Conservation (phyloP, 1,140 invertebrate genomes). For the Marisa cornuarietis region DNA sequence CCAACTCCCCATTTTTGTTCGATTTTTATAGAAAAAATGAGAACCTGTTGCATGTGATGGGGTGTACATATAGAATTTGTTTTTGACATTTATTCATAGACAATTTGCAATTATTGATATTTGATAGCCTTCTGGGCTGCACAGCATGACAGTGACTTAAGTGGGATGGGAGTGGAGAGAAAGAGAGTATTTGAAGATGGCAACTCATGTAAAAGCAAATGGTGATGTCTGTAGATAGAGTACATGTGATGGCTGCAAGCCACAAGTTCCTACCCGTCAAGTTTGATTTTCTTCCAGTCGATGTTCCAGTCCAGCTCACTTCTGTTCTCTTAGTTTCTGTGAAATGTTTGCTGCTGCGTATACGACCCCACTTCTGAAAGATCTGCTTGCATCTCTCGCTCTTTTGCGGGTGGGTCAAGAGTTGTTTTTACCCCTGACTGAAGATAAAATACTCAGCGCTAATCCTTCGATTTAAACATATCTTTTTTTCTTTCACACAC, state of each 20-base stretch:
- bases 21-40: too few species aligned
- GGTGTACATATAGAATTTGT: neutral
- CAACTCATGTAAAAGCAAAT: neutral
- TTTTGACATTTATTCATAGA: slow-evolving; percentile 1
- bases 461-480: neutral
- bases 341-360: too few species aligned
- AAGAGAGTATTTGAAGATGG: neutral
- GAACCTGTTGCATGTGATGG: too few species aligned
- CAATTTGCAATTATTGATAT: neutral
- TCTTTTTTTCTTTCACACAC: neutral
- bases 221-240: too few species aligned
- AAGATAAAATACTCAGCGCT: too few species aligned
- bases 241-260: too few species aligned
- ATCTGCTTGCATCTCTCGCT: neutral
- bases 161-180: neutral
- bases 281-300: too few species aligned
- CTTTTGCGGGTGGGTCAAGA: neutral
- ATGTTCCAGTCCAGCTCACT: too few species aligned
- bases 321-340: too few species aligned
- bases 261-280: too few species aligned
- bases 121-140: neutral
- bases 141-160: neutral
- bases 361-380: too few species aligned
- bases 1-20: neutral
- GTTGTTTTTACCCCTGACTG: too few species aligned